Percentiles rank a stretch among this genome's conserved stretches.
phyloP scores from a whole-genome alignment of 2,888 invertebrate species.

The Eretmocerus hayati region DNA sequence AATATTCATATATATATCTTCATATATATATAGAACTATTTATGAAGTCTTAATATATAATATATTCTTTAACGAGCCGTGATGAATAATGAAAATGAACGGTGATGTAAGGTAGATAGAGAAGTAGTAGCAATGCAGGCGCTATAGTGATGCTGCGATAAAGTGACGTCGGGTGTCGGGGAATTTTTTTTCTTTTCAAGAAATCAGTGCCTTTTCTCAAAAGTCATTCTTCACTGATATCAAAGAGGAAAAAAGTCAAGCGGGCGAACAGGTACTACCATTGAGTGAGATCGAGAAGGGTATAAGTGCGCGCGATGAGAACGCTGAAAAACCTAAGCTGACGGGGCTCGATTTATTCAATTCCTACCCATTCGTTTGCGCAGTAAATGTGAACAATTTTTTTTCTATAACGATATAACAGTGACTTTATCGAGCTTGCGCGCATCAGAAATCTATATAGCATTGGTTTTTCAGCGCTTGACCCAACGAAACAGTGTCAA shows the following conservation, averaged over 20 bases:
- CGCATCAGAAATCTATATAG: too few species aligned
- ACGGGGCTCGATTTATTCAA: too few species aligned
- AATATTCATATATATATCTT: slow-evolving; percentile 33
- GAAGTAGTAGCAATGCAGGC: slow-evolving; percentile 34
- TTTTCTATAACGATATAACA: too few species aligned
- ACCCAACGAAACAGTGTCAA: too few species aligned
- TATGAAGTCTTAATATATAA: slow-evolving; percentile 42
- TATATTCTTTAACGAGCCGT: slow-evolving; percentile 39
- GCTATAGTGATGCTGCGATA: slow-evolving; percentile 41
- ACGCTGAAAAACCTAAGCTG: too few species aligned
- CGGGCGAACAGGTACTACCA: slow-evolving; percentile 6
- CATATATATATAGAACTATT: too few species aligned
- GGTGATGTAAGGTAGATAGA: slow-evolving; percentile 31
- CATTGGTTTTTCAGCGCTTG: too few species aligned
- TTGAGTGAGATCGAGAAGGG: too few species aligned
- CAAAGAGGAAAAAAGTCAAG: slow-evolving; percentile 7
- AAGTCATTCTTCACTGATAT: slow-evolving; percentile 4
- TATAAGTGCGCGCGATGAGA: slow-evolving; percentile 7
- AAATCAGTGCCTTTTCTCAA: slow-evolving; percentile 8
- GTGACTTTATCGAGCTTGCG: too few species aligned
- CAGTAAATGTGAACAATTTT: too few species aligned
- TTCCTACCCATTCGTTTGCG: too few species aligned
- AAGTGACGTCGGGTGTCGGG: slow-evolving; percentile 35
- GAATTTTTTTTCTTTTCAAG: slow-evolving; percentile 9
- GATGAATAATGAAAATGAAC: slow-evolving; percentile 39